phyloP scores from a whole-genome alignment of 2,797 vertebrate species.

The Danionella dracula region DNA sequence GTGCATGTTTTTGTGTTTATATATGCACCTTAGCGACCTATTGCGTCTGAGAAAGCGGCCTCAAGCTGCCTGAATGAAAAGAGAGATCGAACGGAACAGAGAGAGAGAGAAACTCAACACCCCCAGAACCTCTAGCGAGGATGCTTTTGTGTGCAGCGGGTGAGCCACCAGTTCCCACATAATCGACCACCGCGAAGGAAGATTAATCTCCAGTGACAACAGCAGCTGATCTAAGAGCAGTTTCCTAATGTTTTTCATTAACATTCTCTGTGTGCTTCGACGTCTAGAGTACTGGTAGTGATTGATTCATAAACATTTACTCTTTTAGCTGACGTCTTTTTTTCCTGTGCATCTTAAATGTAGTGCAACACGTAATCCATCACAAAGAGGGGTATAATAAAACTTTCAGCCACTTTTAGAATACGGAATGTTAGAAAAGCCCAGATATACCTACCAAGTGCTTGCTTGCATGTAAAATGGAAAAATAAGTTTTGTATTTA shows the following conservation, averaged over 20 bases:
- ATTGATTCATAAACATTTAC: too few species aligned
- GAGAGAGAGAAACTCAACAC: not conserved
- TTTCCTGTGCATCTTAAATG: too few species aligned
- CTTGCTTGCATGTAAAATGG: too few species aligned
- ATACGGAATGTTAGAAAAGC: too few species aligned
- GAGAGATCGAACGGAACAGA: constrained; percentile 18
- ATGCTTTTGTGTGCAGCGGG: constrained; percentile 10
- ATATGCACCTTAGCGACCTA: not conserved
- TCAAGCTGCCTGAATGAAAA: constrained; percentile 21
- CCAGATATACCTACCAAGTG: too few species aligned
- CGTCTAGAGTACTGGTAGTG: not conserved
- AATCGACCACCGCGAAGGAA: not conserved
- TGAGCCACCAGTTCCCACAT: constrained; percentile 28
- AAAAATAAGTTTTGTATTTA: too few species aligned
- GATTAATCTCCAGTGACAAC: constrained; percentile 13
- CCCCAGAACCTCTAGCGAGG: constrained; percentile 1
- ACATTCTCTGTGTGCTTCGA: not conserved
- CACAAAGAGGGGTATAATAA: too few species aligned
- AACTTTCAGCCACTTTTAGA: too few species aligned
- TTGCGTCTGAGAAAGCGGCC: not conserved
- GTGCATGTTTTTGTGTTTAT: constrained; percentile 4
- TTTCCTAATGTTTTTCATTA: not conserved
- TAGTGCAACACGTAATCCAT: too few species aligned
- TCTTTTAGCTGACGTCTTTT: too few species aligned
- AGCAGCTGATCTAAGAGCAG: not conserved